These are phyloP conservation scores for Sarcophaga rosellei DNA, from an alignment of 2,888 invertebrate species.

Conservation along the genomic window DNA sequence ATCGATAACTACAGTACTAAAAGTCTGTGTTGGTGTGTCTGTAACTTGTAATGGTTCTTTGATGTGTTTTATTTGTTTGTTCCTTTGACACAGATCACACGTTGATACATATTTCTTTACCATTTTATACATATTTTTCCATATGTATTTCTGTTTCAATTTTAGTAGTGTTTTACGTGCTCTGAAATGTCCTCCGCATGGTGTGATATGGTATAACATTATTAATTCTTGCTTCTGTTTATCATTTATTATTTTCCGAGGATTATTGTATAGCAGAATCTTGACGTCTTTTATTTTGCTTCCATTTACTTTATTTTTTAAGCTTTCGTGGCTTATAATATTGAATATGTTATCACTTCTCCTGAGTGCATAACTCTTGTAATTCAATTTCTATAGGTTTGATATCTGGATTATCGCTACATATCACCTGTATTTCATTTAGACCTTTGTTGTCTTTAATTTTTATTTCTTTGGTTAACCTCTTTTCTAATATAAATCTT, in stretches of 20 bases:
- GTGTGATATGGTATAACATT: constrained; percentile 16
- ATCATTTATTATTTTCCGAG: not conserved
- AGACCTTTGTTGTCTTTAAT: too few relatives aligned
- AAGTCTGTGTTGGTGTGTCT: too few relatives aligned
- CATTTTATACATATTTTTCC: too few relatives aligned
- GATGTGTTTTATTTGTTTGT: too few relatives aligned
- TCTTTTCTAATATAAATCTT: too few relatives aligned
- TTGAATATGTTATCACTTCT: constrained; percentile 24
- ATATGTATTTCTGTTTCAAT: constrained; percentile 1
- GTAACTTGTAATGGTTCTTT: too few relatives aligned
- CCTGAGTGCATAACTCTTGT: constrained; percentile 5
- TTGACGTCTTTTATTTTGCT: not conserved
- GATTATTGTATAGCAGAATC: not conserved
- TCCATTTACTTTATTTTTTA: not conserved
- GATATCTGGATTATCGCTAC: constrained; percentile 5
- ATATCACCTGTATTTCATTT: not conserved
- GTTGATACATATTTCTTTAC: too few relatives aligned
- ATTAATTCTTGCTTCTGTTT: not conserved
- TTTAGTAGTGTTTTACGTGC: not conserved
- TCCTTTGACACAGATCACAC: too few relatives aligned
- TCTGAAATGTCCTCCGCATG: constrained; percentile 11
- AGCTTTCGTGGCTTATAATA: not conserved
- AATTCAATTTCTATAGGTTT: not conserved
- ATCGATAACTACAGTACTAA: too few relatives aligned
- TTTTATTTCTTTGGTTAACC: too few relatives aligned